These are phyloP conservation scores for Pilophorus perplexus DNA, from an alignment of 2,888 invertebrate genomes.

Conservation along the genomic window DNA sequence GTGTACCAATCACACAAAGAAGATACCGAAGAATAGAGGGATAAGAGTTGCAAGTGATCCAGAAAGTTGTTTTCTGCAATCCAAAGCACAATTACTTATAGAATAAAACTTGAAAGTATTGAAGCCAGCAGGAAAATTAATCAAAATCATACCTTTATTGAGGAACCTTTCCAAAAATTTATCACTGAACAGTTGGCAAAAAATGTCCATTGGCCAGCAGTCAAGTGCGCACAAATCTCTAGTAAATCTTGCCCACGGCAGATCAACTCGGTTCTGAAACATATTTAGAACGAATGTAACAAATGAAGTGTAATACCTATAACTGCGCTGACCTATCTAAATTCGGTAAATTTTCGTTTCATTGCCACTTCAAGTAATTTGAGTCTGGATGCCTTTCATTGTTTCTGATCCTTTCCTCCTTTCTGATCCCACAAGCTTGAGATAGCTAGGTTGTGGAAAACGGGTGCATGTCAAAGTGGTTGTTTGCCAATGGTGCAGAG, in stretches of 20 bases:
- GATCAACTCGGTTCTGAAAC: constrained; percentile 50
- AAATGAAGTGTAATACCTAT: no score
- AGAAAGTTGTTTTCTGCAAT: neutral
- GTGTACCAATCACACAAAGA: neutral
- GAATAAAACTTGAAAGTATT: neutral
- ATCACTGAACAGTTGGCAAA: constrained; percentile 57
- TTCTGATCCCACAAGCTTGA: no score
- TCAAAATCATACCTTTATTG: neutral
- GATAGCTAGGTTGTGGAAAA: no score
- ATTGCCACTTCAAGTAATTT: no score
- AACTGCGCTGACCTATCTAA: no score
- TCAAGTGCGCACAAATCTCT: constrained; percentile 61
- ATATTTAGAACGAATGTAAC: no score
- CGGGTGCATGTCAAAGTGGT: no score
- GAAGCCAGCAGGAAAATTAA: no score
- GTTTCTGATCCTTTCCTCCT: no score
- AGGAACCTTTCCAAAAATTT: constrained; percentile 54
- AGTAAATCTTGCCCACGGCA: constrained; percentile 59
- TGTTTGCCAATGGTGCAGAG: no score
- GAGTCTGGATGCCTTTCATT: no score
- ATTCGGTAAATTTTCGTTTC: no score
- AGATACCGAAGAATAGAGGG: neutral
- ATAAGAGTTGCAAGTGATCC: constrained; percentile 1
- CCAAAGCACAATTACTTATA: neutral
- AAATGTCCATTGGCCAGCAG: constrained; percentile 58